Evolutionary conservation across 2,888 invertebrate genomes (phyloP), one percentile per base, ranked within the genome.

Genomic region (Protodeltote pygarga): DNA sequence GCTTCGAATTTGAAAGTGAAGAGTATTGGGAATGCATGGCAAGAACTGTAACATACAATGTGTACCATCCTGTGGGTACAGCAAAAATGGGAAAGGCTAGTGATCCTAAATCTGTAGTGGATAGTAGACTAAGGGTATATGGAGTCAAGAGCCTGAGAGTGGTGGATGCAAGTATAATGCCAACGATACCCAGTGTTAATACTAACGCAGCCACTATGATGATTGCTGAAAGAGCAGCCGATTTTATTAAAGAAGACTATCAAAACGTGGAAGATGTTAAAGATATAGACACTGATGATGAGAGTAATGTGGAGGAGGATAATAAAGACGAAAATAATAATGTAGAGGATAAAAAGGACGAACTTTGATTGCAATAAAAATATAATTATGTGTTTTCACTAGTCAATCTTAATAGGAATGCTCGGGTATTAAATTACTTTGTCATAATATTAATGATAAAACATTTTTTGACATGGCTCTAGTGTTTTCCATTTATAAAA

Each of bases 21-120:
- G 73, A 77, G 1, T 90, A 89, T 62, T 91, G 89, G 90, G 80
- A 89, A 54, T 92, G 91, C 52, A 89, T 91, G 83, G 81, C 89
- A 8, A 79, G 82, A 57, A 85, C 86, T 11, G 64, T 90, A 0
- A 90, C 90, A 0, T 89, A 77, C 31, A 85, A 90, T 39, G 89
- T 90, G 1, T 90, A 89, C 41, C 91, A 91, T 70, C 91, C 88
- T 8, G 87, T 85, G 1, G 91, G 91, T 3, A 90, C 91, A 5
- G 86, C 82, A 10, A 89, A 87, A 57, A 91, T 91, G 91, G 91
- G 91, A 0, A 75, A 65, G 46, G 14, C 25, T 8, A 65, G 50
- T 17, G 88, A 89, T 47, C 58, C 71, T 3, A 71, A 74, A 0
- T 64, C 87, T 27, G 91, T 91, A 38, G 85, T 91, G 4, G 80